Evolutionary conservation across 1,140 invertebrate species (phyloP).

Genomic region (Coptotermes formosanus): DNA sequence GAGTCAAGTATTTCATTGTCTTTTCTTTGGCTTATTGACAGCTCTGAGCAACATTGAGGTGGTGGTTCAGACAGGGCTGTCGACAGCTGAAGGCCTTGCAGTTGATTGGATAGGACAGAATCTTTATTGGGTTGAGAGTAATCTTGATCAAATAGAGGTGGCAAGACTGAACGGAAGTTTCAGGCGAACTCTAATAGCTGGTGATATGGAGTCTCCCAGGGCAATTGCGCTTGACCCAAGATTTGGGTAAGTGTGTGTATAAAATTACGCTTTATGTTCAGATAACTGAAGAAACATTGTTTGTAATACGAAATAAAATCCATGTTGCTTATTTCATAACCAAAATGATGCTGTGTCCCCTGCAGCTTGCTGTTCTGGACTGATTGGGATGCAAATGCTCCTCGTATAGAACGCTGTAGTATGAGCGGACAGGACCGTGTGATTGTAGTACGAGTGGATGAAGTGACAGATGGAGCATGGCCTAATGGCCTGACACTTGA

Average conservation of each 20-base stretch:
- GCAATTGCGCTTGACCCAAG: conserved; percentile 84
- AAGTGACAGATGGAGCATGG: conserved; percentile 59
- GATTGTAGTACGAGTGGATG: conserved; percentile 52
- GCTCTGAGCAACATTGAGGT: conserved; percentile 76
- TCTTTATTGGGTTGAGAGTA: conserved; percentile 81
- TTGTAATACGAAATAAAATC: background rate
- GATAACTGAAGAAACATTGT: background rate
- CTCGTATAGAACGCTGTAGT: conserved; percentile 60
- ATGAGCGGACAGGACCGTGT: conserved; percentile 58
- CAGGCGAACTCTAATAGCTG: conserved; percentile 76
- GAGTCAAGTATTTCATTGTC: background rate
- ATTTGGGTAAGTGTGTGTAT: conserved; percentile 54
- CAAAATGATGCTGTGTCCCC: conserved; percentile 32
- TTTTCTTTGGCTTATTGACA: conserved; percentile 41
- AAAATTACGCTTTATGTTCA: background rate
- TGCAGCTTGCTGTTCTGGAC: conserved; percentile 63
- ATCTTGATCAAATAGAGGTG: conserved; percentile 88
- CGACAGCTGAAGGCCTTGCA: conserved; percentile 81
- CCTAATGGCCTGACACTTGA: conserved; percentile 69
- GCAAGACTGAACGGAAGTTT: conserved; percentile 76
- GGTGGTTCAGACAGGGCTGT: conserved; percentile 78
- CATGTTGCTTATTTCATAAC: background rate
- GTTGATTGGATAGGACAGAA: conserved; percentile 85
- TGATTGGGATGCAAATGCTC: conserved; percentile 55
- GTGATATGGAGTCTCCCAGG: conserved; percentile 81